Conservation (phyloP, 2,888 invertebrate species). For the Polietes domitor region DNA sequence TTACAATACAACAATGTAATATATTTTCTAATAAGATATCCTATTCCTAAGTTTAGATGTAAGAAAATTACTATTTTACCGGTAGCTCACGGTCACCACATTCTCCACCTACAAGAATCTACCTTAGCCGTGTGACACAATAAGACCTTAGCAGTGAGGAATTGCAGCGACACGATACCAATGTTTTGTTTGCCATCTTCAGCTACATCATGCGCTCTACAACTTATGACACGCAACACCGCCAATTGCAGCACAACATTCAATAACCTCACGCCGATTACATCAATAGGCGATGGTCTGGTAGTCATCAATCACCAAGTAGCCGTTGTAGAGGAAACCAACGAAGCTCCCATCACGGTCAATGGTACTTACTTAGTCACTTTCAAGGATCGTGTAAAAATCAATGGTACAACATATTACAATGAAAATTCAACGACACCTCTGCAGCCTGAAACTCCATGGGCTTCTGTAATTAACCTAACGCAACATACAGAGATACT, state of each 20-base stretch:
- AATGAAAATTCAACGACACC: too few species aligned
- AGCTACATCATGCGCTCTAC: too few species aligned
- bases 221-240: slow-evolving; percentile 34
- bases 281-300: not conserved
- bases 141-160: slow-evolving; percentile 12
- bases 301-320: slow-evolving; percentile 35
- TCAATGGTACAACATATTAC: not conserved
- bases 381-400: slow-evolving; percentile 13
- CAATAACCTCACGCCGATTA: slow-evolving; percentile 2
- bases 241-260: slow-evolving; percentile 19
- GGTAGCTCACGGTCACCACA: slow-evolving; percentile 1
- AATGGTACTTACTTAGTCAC: too few species aligned
- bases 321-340: slow-evolving; percentile 35
- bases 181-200: too few species aligned
- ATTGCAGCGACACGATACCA: slow-evolving; percentile 32
- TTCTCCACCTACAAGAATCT: slow-evolving; percentile 19
- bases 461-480: not conserved
- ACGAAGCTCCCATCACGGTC: not conserved
- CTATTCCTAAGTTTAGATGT: slow-evolving; percentile 31
- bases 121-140: slow-evolving; percentile 31
- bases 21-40: slow-evolving; percentile 30
- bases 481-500: not conserved
- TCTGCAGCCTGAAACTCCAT: not conserved
- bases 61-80: slow-evolving; percentile 23
- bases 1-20: slow-evolving; percentile 22